Evolutionary conservation across 37 sponge, comb jelly and placozoan species (phyloP).

Genomic region (Crambe crambe): DNA sequence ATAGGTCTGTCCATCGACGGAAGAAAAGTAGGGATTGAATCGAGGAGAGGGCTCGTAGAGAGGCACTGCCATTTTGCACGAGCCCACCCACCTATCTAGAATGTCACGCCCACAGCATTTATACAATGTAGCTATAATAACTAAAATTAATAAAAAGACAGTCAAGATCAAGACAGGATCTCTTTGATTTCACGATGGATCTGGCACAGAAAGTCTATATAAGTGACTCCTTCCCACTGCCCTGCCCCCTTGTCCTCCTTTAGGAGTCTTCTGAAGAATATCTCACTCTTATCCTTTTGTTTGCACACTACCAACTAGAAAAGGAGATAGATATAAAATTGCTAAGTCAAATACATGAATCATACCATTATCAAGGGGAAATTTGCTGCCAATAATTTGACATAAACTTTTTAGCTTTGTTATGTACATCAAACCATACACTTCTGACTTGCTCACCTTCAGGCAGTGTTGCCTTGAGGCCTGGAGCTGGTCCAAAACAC

Average conservation of each 20-base stretch:
- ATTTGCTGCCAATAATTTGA: too few relatives aligned
- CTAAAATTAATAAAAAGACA: too few relatives aligned
- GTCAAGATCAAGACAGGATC: slow-evolving; percentile 46
- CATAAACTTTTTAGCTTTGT: not conserved
- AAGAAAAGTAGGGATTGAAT: too few relatives aligned
- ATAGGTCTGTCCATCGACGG: too few relatives aligned
- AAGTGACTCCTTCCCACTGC: slow-evolving; percentile 74
- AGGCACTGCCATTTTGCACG: too few relatives aligned
- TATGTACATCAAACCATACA: not conserved
- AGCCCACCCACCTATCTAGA: too few relatives aligned
- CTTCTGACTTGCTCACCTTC: too few relatives aligned
- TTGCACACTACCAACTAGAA: slow-evolving; percentile 63
- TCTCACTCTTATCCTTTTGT: slow-evolving; percentile 81
- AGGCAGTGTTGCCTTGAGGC: slow-evolving; percentile 31
- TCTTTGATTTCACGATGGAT: slow-evolving; percentile 94
- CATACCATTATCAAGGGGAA: too few relatives aligned
- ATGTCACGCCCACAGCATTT: too few relatives aligned
- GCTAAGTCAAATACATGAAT: too few relatives aligned
- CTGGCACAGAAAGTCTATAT: slow-evolving; percentile 92
- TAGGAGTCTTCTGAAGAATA: slow-evolving; percentile 70
- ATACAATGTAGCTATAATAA: too few relatives aligned
- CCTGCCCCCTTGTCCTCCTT: slow-evolving; percentile 85
- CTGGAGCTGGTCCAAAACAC: slow-evolving; percentile 49
- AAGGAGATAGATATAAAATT: not conserved
- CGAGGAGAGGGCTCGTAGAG: too few relatives aligned